These are phyloP conservation scores for Pachyramphus minor DNA, from an alignment of 2,113 vertebrate species.

Conservation along the genomic window DNA sequence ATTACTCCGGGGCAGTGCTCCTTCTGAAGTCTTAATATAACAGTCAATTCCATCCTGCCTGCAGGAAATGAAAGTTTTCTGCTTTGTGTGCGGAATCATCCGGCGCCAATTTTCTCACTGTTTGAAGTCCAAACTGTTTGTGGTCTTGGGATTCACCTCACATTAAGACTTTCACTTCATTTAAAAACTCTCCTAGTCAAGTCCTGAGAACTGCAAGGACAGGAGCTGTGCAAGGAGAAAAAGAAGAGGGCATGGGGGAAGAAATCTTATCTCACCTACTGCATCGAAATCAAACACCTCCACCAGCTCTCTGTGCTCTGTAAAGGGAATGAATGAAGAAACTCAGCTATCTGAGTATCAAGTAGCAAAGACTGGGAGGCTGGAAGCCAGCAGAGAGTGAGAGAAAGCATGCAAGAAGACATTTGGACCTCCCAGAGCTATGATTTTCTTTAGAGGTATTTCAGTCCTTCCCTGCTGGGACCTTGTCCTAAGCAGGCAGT, in stretches of 20 bases:
- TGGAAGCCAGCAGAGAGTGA: slow-evolving; percentile 21
- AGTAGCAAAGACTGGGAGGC: neutral
- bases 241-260: neutral
- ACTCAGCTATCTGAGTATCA: neutral
- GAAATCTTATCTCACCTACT: slow-evolving; percentile 7
- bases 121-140: slow-evolving; percentile 78
- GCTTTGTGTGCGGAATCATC: slow-evolving; percentile 75
- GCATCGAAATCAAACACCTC: neutral
- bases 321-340: neutral
- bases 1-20: slow-evolving; percentile 75
- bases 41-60: slow-evolving; percentile 77
- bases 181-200: slow-evolving; percentile 50
- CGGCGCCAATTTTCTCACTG: slow-evolving; percentile 73
- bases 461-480: slow-evolving; percentile 38
- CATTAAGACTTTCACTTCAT: slow-evolving; percentile 64
- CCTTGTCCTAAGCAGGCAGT: slow-evolving; percentile 36
- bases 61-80: slow-evolving; percentile 79
- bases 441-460: slow-evolving; percentile 31
- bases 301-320: neutral
- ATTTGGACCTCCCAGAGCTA: neutral
- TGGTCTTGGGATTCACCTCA: slow-evolving; percentile 72
- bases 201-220: slow-evolving; percentile 1
- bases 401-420: neutral
- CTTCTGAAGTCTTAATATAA: slow-evolving; percentile 79
- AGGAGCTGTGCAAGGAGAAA: neutral